These are phyloP conservation scores for Phymorhynchus buccinoides DNA, from an alignment of 1,140 invertebrate genomes.

Conservation along the genomic window DNA sequence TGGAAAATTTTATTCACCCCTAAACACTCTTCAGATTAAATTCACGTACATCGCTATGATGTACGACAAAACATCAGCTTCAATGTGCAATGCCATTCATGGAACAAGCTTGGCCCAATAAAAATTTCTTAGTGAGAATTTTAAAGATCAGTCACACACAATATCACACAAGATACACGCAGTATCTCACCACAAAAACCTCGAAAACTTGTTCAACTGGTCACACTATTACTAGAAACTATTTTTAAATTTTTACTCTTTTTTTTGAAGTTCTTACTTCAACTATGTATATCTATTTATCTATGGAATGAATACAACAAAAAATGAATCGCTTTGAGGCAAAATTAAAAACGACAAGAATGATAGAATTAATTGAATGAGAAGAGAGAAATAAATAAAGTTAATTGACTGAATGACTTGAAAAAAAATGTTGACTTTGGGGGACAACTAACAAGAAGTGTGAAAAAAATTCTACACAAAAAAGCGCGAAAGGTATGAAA, in stretches of 20 bases:
- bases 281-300: neutral
- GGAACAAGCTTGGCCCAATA: conserved; percentile 1
- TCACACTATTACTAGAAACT: neutral
- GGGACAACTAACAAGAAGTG: neutral
- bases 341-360: too few species aligned
- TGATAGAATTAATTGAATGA: too few species aligned
- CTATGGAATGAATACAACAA: too few species aligned
- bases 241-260: neutral
- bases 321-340: too few species aligned
- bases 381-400: too few species aligned
- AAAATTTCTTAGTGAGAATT: neutral
- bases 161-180: neutral
- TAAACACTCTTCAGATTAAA: neutral
- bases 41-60: neutral
- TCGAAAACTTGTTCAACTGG: neutral
- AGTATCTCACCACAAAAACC: neutral
- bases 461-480: too few species aligned
- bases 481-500: too few species aligned
- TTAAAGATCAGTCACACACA: neutral
- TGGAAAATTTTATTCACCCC: neutral
- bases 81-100: neutral
- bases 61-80: neutral
- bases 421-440: neutral
- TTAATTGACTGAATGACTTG: neutral
- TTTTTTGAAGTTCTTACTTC: neutral